Base-by-base conservation (phyloP, 2,113 vertebrate genomes). In the Tonatia bakeri region DNA sequence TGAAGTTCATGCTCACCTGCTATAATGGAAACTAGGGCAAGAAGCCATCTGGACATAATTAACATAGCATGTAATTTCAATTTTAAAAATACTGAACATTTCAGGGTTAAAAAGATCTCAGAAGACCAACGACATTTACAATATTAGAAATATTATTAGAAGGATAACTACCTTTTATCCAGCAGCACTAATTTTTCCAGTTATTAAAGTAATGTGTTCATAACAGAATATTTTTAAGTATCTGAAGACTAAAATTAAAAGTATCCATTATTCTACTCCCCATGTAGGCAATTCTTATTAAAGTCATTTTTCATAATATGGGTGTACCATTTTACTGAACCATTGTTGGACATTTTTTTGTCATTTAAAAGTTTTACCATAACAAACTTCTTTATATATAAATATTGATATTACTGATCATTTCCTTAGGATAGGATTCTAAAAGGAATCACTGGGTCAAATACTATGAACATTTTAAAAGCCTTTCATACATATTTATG, bases 181-280 rank as follows among this genome's bases (percentile, higher is more conserved):
- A 91, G 31, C 26, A 65, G 43, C 13, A 72, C 26, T 69, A 4
- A 73, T 65, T 61, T 76, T 72, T 87, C 64, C 10, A 64, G 28
- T 52, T 64, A 64, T 36, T 43, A 64, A 95, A 80, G 72, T 56
- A 77, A 15, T 28, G 20, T 52, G 11, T 89, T 43, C 52, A 36
- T 50, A 81, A 81, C 16, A 86, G 43, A n/a, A 56, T 38, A 67
- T 59, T 40, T 86, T 72, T 85, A 80, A 28, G 61, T 64, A 75
- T 10, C 16, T 94, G 40, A 82, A 88, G 33, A 84, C 72, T 93
- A 82, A 82, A 94, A 94, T 85, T 70, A 43, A 92, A 92, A 89
- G 77, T 43, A 90, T 4, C 31, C 31, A 90, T 81, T 73, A 77
- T 72, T 67, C 70, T 70, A 77, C 16, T 47, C 20, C 56, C 43